These are phyloP conservation scores for Cartodere bifasciata DNA, from an alignment of 2,888 invertebrate species.

Conservation along the genomic window DNA sequence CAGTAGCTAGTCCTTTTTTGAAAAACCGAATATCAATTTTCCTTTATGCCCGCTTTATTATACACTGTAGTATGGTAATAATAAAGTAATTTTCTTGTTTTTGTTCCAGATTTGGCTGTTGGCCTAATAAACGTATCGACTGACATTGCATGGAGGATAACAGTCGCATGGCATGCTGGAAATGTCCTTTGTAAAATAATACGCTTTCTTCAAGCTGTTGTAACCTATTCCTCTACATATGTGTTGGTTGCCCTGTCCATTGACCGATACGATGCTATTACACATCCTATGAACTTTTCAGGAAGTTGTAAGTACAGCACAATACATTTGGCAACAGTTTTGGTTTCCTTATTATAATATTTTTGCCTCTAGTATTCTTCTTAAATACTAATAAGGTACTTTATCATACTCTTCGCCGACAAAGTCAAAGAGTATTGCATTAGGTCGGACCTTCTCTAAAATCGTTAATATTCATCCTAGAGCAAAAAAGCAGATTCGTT, in stretches of 20 bases:
- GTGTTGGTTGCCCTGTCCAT: slow-evolving; percentile 85
- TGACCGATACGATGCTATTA: slow-evolving; percentile 87
- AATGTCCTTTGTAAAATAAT: slow-evolving; percentile 80
- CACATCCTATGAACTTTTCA: slow-evolving; percentile 90
- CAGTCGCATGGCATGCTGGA: slow-evolving; percentile 81
- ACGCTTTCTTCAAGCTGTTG: slow-evolving; percentile 72
- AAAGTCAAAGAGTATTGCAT: no score
- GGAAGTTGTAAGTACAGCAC: slow-evolving; percentile 70
- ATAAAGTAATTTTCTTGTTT: slow-evolving; percentile 13
- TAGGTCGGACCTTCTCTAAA: no score
- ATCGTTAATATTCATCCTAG: no score
- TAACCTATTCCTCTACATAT: slow-evolving; percentile 86
- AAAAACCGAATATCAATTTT: no score
- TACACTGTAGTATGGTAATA: no score
- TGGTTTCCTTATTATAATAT: not conserved
- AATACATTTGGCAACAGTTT: no score
- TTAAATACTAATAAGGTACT: no score
- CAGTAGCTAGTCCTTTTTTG: no score
- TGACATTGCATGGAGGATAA: slow-evolving; percentile 81
- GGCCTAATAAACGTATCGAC: slow-evolving; percentile 80
- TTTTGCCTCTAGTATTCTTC: not conserved
- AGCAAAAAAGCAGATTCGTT: no score
- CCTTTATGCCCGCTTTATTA: no score
- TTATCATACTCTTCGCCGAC: no score
- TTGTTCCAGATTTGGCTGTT: slow-evolving; percentile 68